These are phyloP conservation scores for Heliothis virescens DNA, from an alignment of 1,140 invertebrate species.

Conservation along the genomic window DNA sequence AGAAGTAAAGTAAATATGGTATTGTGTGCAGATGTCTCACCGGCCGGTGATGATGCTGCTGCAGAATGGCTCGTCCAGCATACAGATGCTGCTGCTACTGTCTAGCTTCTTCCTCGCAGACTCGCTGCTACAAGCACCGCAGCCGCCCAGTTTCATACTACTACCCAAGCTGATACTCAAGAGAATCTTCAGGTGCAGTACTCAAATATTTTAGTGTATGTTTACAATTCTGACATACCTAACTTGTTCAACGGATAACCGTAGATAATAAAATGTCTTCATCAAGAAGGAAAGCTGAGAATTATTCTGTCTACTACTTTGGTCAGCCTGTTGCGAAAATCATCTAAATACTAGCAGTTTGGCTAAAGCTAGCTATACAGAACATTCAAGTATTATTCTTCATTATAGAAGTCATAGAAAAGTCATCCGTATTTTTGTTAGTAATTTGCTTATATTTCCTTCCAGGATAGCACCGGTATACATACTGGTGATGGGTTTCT, in stretches of 20 bases:
- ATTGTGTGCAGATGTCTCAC: slow-evolving; percentile 48
- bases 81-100: slow-evolving; percentile 68
- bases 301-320: no score
- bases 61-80: slow-evolving; percentile 65
- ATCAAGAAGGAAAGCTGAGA: no score
- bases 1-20: neutral
- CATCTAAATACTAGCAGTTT: no score
- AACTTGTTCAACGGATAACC: no score
- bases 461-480: slow-evolving; percentile 65
- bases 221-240: no score
- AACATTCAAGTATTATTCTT: no score
- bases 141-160: neutral
- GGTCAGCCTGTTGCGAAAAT: no score
- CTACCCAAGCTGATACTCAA: slow-evolving; percentile 37
- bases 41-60: slow-evolving; percentile 57
- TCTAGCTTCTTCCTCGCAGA: slow-evolving; percentile 72
- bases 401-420: no score
- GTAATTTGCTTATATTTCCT: neutral
- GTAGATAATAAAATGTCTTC: no score
- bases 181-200: slow-evolving; percentile 43
- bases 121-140: slow-evolving; percentile 50
- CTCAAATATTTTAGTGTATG: no score
- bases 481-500: slow-evolving; percentile 70
- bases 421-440: no score
- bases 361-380: no score